Conservation (phyloP, 1,140 invertebrate species). For the Drosophila kikkawai region DNA sequence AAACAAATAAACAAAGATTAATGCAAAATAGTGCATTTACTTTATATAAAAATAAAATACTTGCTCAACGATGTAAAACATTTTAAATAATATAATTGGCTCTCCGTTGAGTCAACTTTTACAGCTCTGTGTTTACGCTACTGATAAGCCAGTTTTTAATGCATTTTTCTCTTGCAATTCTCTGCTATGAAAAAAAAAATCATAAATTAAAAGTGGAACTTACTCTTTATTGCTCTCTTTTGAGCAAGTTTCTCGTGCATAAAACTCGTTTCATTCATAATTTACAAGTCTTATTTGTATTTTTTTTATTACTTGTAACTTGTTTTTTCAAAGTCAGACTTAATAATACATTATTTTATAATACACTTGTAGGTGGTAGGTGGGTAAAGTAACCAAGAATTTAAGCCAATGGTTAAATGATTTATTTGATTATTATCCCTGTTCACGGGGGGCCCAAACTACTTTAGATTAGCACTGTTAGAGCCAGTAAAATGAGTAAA, state of each 20-base stretch:
- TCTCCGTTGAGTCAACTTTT: background rate
- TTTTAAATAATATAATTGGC: background rate
- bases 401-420: too few relatives aligned
- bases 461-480: background rate
- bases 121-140: background rate
- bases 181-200: background rate
- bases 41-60: background rate
- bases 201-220: background rate
- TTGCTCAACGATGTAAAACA: background rate
- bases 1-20: background rate
- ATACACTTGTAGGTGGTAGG: too few relatives aligned
- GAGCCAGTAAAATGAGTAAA: background rate
- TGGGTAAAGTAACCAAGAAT: background rate
- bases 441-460: background rate
- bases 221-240: background rate
- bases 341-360: too few relatives aligned
- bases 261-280: background rate
- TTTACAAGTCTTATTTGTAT: background rate
- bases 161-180: background rate
- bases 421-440: background rate
- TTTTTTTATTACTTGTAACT: background rate
- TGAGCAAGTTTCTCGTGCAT: background rate
- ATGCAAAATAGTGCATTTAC: background rate
- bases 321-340: background rate
- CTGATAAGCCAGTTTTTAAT: conserved; percentile 19